Evolutionary conservation across 2,797 vertebrate genomes (phyloP).

Genomic region (Lacerta bilineata): DNA sequence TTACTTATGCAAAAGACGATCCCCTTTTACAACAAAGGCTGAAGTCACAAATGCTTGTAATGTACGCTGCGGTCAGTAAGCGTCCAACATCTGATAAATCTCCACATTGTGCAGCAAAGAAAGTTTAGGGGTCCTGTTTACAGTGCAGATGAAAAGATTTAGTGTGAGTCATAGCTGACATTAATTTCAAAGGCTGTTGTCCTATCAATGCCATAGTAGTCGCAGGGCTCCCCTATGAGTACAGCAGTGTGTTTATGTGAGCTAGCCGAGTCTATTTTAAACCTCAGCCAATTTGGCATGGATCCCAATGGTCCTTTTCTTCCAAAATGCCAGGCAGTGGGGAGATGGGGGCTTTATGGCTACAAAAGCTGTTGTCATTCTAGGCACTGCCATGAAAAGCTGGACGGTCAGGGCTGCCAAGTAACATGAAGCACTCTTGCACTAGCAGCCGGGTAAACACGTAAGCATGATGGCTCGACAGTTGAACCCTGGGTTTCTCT

Average conservation of each 20-base stretch:
- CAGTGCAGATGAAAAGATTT: slow-evolving; percentile 38
- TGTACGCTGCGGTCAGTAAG: neutral
- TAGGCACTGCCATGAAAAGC: neutral
- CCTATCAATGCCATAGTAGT: slow-evolving; percentile 4
- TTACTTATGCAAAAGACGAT: slow-evolving; percentile 10
- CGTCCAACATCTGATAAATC: neutral
- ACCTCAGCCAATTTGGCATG: slow-evolving; percentile 33
- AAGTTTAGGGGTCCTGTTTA: neutral
- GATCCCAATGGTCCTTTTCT: slow-evolving; percentile 24
- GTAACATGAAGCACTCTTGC: neutral
- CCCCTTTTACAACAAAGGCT: neutral
- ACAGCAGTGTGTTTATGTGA: slow-evolving; percentile 63
- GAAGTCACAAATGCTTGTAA: neutral
- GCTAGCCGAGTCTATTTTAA: slow-evolving; percentile 4
- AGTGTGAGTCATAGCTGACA: slow-evolving; percentile 39
- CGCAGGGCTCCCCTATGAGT: slow-evolving; percentile 59
- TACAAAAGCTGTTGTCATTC: neutral
- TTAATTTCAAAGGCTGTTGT: slow-evolving; percentile 45
- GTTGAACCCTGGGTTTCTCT: neutral
- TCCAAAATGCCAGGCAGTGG: slow-evolving; percentile 12
- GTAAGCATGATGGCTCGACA: neutral
- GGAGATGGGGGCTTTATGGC: slow-evolving; percentile 7
- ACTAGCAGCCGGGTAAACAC: no score
- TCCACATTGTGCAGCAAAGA: neutral
- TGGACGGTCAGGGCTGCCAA: neutral